A percentile compares a stretch with the other conserved stretches of the same genome.
Conservation (phyloP, 2,888 invertebrate species). For the Chydorus sphaericus region DNA sequence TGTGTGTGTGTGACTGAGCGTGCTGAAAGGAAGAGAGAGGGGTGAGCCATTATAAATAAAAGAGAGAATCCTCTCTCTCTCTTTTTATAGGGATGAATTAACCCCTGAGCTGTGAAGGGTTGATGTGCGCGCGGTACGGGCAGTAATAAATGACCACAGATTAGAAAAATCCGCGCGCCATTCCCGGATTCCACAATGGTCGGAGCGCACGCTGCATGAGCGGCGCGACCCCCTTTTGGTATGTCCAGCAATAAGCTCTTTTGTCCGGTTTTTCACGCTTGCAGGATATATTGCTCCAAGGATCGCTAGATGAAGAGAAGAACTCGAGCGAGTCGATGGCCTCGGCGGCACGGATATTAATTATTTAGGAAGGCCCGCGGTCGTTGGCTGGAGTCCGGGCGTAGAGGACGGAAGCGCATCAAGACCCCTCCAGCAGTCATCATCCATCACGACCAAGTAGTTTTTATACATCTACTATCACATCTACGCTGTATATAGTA, state of each 20-base stretch:
- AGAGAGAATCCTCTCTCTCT: not conserved
- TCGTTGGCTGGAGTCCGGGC: no score
- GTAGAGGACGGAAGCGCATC: no score
- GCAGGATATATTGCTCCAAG: no score
- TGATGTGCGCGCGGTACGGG: not conserved
- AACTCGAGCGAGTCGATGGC: not conserved
- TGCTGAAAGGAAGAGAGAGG: not conserved
- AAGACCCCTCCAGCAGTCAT: no score
- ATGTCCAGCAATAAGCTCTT: not conserved
- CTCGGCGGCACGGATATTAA: not conserved
- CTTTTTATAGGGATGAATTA: not conserved
- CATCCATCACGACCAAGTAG: no score
- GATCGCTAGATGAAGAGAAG: no score
- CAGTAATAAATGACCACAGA: conserved; percentile 6
- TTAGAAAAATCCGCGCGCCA: not conserved
- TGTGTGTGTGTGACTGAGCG: conserved; percentile 2
- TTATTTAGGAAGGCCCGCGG: no score
- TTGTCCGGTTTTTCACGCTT: not conserved
- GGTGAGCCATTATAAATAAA: not conserved
- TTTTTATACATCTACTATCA: no score
- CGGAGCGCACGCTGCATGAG: not conserved
- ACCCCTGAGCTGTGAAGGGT: not conserved
- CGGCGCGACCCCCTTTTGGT: not conserved
- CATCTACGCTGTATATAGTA: no score
- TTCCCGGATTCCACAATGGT: not conserved